Evolutionary conservation across 2,888 invertebrate genomes (phyloP).

Genomic region (Camponotus fellah): DNA sequence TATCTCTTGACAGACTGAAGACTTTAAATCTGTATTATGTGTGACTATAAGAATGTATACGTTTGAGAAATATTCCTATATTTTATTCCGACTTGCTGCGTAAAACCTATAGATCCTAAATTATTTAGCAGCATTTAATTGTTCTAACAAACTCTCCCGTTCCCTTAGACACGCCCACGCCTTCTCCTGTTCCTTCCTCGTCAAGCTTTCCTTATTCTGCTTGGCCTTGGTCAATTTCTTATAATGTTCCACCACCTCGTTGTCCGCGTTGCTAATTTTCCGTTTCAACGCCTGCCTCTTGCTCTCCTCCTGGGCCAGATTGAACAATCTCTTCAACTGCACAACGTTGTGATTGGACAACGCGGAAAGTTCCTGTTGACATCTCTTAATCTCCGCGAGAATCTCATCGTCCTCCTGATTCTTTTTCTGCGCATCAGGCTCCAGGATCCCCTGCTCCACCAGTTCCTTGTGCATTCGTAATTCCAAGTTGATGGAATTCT

Average conservation of each 20-base stretch:
- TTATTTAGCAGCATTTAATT: slow-evolving; percentile 83
- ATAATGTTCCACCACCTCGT: slow-evolving; percentile 93
- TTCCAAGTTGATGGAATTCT: slow-evolving; percentile 93
- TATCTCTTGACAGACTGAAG: background rate
- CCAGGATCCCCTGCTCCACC: slow-evolving; percentile 94
- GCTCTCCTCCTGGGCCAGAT: slow-evolving; percentile 92
- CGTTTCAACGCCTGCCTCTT: slow-evolving; percentile 92
- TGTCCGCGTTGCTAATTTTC: slow-evolving; percentile 91
- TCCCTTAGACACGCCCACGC: slow-evolving; percentile 87
- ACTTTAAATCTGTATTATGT: background rate
- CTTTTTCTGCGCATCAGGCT: slow-evolving; percentile 88
- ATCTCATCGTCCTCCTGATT: slow-evolving; percentile 94
- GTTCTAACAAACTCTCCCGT: slow-evolving; percentile 83
- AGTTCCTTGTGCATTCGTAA: slow-evolving; percentile 94
- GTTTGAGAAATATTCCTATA: slow-evolving; percentile 8
- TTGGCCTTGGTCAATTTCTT: slow-evolving; percentile 93
- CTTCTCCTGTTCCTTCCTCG: slow-evolving; percentile 93
- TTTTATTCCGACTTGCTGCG: slow-evolving; percentile 47
- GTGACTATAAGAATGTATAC: background rate
- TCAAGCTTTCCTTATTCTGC: slow-evolving; percentile 93
- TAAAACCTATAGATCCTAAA: slow-evolving; percentile 77
- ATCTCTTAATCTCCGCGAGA: slow-evolving; percentile 94
- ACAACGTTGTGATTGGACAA: slow-evolving; percentile 93
- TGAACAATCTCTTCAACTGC: slow-evolving; percentile 90
- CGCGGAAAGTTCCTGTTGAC: slow-evolving; percentile 93